Percentiles rank a stretch among this genome's conserved stretches.
These are phyloP conservation scores for Mimas tiliae DNA, from an alignment of 2,888 invertebrate species.

Conservation along the genomic window DNA sequence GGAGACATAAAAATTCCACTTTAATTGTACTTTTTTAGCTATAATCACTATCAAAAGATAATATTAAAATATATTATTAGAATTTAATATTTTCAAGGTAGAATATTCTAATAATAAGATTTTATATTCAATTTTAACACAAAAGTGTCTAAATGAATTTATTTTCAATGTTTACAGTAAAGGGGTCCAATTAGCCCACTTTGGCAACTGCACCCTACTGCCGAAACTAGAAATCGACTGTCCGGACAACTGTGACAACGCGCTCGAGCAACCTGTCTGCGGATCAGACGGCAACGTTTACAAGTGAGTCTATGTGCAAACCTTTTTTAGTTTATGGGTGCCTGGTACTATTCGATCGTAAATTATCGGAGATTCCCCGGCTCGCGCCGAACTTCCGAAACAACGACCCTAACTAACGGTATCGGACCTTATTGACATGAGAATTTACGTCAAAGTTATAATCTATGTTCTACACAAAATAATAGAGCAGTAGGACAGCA, in stretches of 20 bases:
- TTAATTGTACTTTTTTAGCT: too few relatives aligned
- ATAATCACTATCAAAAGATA: too few relatives aligned
- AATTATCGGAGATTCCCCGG: conserved; percentile 1
- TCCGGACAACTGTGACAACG: conserved; percentile 83
- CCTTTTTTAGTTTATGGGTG: neutral
- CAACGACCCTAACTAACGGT: too few relatives aligned
- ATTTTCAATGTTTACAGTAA: conserved; percentile 80
- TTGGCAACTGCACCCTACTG: conserved; percentile 93
- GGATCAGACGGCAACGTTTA: conserved; percentile 96
- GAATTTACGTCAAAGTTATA: too few relatives aligned
- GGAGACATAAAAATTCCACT: too few relatives aligned
- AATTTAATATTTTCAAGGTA: too few relatives aligned
- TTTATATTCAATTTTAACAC: too few relatives aligned
- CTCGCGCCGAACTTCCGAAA: neutral
- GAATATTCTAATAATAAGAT: too few relatives aligned
- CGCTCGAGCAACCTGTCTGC: conserved; percentile 89
- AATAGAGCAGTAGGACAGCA: too few relatives aligned
- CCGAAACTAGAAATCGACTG: conserved; percentile 88
- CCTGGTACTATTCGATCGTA: conserved; percentile 1
- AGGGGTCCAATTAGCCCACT: conserved; percentile 94
- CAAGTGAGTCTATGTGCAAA: conserved; percentile 76
- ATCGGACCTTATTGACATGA: too few relatives aligned
- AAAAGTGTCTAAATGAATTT: neutral
- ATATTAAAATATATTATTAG: too few relatives aligned
- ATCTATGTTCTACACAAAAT: too few relatives aligned